Conservation (phyloP, 2,113 vertebrate species). For the Taurulus bubalis region DNA sequence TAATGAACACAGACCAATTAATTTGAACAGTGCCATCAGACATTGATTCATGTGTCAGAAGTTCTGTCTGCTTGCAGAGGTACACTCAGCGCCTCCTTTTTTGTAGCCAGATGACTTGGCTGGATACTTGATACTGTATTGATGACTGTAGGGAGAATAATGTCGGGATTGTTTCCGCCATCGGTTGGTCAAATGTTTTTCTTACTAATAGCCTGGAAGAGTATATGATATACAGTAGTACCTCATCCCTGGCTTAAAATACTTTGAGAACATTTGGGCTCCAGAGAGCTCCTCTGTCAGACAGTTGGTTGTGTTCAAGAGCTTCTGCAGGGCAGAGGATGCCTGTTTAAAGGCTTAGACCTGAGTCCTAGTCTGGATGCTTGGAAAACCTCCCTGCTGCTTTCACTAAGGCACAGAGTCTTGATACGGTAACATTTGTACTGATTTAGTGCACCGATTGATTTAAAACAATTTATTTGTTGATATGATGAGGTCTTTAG, state of each 20-base stretch:
- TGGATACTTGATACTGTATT: constrained; percentile 2
- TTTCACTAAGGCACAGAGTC: neutral
- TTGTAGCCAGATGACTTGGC: constrained; percentile 16
- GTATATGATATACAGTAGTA: neutral
- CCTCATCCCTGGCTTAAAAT: neutral
- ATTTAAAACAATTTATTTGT: neutral
- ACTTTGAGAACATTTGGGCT: neutral
- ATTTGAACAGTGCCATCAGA: constrained; percentile 31
- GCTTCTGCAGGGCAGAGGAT: neutral
- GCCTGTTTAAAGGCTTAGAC: neutral
- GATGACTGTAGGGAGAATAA: constrained; percentile 6
- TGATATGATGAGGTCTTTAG: neutral
- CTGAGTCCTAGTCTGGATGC: neutral
- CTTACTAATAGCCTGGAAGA: neutral
- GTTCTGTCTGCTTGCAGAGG: constrained; percentile 26
- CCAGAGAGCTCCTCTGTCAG: neutral
- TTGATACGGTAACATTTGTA: neutral
- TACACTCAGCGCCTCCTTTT: neutral
- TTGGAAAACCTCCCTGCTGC: too few relatives aligned
- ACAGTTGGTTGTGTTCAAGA: neutral
- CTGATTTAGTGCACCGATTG: neutral
- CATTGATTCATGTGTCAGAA: constrained; percentile 10
- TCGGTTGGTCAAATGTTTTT: neutral
- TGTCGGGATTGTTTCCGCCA: neutral
- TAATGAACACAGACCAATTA: constrained; percentile 9